Conservation (phyloP, 2,888 invertebrate species). For the Hemicrepidius hirtus region DNA sequence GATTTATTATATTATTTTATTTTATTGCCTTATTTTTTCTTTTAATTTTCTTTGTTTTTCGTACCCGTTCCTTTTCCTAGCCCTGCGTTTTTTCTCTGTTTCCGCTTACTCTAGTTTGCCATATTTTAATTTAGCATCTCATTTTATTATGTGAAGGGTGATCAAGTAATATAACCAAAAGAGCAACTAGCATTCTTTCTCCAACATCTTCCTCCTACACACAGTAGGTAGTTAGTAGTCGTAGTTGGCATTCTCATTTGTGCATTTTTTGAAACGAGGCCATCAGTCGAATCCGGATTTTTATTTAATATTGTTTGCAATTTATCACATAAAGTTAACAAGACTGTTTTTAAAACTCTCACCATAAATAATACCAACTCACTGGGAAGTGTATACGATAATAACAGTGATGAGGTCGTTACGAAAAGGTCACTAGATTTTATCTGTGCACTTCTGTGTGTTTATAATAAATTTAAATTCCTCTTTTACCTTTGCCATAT, state of each 20-base stretch:
- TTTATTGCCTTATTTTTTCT: too few relatives aligned
- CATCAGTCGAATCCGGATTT: slow-evolving; percentile 3
- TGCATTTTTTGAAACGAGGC: slow-evolving; percentile 3
- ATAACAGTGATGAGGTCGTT: slow-evolving; percentile 35
- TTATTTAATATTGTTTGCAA: not conserved
- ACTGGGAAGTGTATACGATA: slow-evolving; percentile 18
- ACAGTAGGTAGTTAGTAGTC: not conserved
- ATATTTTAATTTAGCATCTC: too few relatives aligned
- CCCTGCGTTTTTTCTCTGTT: too few relatives aligned
- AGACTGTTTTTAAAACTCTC: slow-evolving; percentile 5
- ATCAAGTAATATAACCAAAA: too few relatives aligned
- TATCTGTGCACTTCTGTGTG: slow-evolving; percentile 26
- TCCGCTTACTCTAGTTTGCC: too few relatives aligned
- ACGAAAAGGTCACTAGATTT: slow-evolving; percentile 36
- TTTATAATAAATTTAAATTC: slow-evolving; percentile 30
- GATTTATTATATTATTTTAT: too few relatives aligned
- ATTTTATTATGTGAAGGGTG: too few relatives aligned
- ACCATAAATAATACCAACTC: slow-evolving; percentile 17
- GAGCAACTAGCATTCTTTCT: too few relatives aligned
- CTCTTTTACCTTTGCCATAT: slow-evolving; percentile 35
- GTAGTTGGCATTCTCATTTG: not conserved
- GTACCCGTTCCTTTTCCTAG: too few relatives aligned
- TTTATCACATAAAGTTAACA: slow-evolving; percentile 4
- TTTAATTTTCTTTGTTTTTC: too few relatives aligned
- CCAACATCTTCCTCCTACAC: too few relatives aligned